phyloP scores from a whole-genome alignment of 2,113 vertebrate species.

The Perca schrenkii region DNA sequence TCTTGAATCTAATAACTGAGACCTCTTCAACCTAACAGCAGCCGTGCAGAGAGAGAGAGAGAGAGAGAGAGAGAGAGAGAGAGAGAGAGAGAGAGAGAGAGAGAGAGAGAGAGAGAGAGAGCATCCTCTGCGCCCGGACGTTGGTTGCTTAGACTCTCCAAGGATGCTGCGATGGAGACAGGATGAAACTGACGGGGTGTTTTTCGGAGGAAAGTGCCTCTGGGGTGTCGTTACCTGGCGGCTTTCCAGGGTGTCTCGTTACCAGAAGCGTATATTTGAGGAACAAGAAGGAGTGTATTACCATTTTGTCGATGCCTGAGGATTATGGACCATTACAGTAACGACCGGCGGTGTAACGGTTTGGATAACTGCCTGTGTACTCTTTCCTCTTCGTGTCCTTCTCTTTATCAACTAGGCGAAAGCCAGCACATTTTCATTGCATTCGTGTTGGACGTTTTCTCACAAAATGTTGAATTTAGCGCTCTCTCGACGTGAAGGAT shows the following conservation, averaged over 20 bases:
- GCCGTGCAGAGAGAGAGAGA: slow-evolving; percentile 10
- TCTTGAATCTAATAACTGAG: neutral
- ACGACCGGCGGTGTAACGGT: slow-evolving; percentile 36
- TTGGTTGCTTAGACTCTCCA: slow-evolving; percentile 64
- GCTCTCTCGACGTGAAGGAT: slow-evolving; percentile 31
- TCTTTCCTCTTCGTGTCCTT: slow-evolving; percentile 16
- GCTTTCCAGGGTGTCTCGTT: slow-evolving; percentile 9
- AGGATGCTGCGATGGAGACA: slow-evolving; percentile 71
- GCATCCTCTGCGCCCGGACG: slow-evolving; percentile 52
- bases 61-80: slow-evolving; percentile 10
- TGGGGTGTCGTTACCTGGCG: slow-evolving; percentile 43
- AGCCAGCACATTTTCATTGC: slow-evolving; percentile 10
- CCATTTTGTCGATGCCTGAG: slow-evolving; percentile 42
- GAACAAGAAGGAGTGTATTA: slow-evolving; percentile 15
- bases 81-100: slow-evolving; percentile 21
- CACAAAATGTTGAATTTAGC: slow-evolving; percentile 60
- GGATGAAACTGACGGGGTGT: slow-evolving; percentile 58
- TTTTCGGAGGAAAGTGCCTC: slow-evolving; percentile 45
- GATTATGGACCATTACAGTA: slow-evolving; percentile 60
- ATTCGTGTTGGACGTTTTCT: neutral
- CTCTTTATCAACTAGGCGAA: neutral
- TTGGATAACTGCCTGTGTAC: slow-evolving; percentile 33
- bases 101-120: slow-evolving; percentile 17
- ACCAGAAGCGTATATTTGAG: slow-evolving; percentile 17
- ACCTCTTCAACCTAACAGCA: neutral